Conservation (phyloP, 2,888 invertebrate genomes). For the Pogonocherus hispidulus region DNA sequence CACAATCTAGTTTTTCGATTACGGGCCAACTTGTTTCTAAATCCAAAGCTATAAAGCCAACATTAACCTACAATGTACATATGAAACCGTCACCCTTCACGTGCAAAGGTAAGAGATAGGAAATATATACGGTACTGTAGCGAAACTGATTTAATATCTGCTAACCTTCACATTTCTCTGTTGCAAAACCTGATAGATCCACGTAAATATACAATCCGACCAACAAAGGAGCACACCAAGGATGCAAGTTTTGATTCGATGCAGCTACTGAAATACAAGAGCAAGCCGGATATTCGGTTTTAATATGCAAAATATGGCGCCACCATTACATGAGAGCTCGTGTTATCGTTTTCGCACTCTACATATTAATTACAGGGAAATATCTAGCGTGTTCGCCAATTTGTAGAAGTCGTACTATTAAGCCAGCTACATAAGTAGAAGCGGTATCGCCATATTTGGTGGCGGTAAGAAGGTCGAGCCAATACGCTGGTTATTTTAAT, state of each 20-base stretch:
- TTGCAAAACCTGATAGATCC: background rate
- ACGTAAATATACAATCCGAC: background rate
- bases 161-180: background rate
- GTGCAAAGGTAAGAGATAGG: no score
- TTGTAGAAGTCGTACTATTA: conserved; percentile 49
- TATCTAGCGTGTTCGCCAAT: conserved; percentile 51
- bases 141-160: no score
- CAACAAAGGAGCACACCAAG: background rate
- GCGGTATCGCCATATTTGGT: conserved; percentile 49
- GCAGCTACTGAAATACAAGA: background rate
- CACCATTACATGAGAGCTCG: conserved; percentile 33
- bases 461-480: conserved; percentile 37
- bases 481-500: conserved; percentile 15
- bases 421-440: conserved; percentile 41
- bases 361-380: conserved; percentile 50
- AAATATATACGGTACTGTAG: no score
- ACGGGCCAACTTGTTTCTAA: no score
- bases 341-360: conserved; percentile 41
- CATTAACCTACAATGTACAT: no score
- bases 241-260: background rate
- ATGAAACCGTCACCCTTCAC: no score
- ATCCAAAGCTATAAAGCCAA: no score
- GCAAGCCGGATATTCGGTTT: conserved; percentile 20
- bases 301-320: conserved; percentile 46
- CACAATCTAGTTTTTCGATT: no score